A percentile compares a stretch with the other conserved stretches of the same genome.
Evolutionary conservation across 2,797 vertebrate genomes (phyloP).

Genomic region (Sciurus vulgaris): DNA sequence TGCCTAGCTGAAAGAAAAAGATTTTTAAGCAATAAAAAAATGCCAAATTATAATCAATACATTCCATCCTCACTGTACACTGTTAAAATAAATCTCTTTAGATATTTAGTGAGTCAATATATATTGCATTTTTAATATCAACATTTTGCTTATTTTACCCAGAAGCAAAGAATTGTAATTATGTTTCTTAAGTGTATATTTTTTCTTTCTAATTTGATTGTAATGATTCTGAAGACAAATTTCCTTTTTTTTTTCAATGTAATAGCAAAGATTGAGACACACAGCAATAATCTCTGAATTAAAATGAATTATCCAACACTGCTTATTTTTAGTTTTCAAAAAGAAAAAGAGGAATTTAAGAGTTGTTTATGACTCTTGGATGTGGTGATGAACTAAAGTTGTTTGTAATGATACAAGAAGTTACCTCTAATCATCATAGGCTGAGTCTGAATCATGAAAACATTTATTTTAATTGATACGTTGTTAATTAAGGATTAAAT

Average conservation of each 20-base stretch:
- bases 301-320: background rate
- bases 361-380: background rate
- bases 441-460: background rate
- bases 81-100: background rate
- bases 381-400: constrained; percentile 1
- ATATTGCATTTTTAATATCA: constrained; percentile 42
- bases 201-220: constrained; percentile 21
- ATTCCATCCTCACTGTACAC: background rate
- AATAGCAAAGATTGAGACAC: background rate
- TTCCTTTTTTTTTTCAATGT: background rate
- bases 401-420: background rate
- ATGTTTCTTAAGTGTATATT: background rate
- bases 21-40: background rate
- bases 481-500: constrained; percentile 48
- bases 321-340: constrained; percentile 24
- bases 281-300: background rate
- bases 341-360: background rate
- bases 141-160: background rate
- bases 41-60: background rate
- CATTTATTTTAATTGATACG: background rate
- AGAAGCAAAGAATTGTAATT: background rate
- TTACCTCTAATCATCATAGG: background rate
- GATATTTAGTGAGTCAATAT: background rate
- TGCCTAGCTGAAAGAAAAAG: background rate
- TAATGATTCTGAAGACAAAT: background rate